Evolutionary conservation across 1,140 invertebrate genomes (phyloP).

Genomic region (Drosophila neocordata): DNA sequence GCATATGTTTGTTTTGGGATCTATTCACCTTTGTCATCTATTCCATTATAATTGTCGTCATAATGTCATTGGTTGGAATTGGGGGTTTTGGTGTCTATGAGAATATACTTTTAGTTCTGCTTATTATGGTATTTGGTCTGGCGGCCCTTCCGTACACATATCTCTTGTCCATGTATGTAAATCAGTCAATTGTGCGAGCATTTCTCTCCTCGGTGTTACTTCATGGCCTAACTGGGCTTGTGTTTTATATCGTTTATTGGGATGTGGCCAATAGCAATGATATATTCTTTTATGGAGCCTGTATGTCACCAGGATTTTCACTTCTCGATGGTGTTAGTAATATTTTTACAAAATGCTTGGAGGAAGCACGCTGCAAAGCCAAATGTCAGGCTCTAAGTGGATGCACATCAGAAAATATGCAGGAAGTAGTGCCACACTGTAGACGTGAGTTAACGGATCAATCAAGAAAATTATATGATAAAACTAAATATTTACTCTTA

Average conservation of each 20-base stretch:
- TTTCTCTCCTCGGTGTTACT: constrained; percentile 63
- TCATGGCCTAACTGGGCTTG: constrained; percentile 58
- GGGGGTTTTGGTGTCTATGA: constrained; percentile 54
- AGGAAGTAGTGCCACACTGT: constrained; percentile 60
- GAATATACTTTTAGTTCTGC: constrained; percentile 49
- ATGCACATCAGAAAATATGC: constrained; percentile 53
- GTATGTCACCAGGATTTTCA: constrained; percentile 66
- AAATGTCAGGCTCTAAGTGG: constrained; percentile 36
- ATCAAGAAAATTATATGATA: no score
- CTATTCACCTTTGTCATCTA: constrained; percentile 58
- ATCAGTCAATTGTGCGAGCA: constrained; percentile 40
- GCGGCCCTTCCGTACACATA: constrained; percentile 63
- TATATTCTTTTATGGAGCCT: constrained; percentile 59
- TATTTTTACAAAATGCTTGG: constrained; percentile 54
- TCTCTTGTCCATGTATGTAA: constrained; percentile 61
- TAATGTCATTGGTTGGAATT: constrained; percentile 46
- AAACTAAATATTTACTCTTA: no score
- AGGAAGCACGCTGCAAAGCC: constrained; percentile 39
- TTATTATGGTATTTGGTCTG: constrained; percentile 54
- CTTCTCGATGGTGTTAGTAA: constrained; percentile 72
- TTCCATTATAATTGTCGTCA: constrained; percentile 56
- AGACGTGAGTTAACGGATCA: constrained; percentile 58
- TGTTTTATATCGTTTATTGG: constrained; percentile 66
- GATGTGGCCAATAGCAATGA: constrained; percentile 67
- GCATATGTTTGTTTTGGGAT: constrained; percentile 65